A percentile compares a stretch with the other conserved stretches of the same genome.
phyloP scores from a whole-genome alignment of 2,888 invertebrate genomes.

The Chaitophorus viminalis region DNA sequence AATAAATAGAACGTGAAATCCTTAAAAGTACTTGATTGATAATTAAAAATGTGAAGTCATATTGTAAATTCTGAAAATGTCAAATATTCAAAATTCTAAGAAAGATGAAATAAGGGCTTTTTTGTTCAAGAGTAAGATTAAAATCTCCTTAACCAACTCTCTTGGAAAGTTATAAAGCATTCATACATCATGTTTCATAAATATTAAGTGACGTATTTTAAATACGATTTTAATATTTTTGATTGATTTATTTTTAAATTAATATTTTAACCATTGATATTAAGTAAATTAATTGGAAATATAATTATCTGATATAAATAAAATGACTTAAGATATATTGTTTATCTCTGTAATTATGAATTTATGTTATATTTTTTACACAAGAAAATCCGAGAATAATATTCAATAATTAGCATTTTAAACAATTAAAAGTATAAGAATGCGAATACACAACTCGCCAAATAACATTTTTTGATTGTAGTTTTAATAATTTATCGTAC shows the following conservation, averaged over 20 bases:
- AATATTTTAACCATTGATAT: neutral
- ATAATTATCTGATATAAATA: neutral
- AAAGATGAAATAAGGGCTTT: neutral
- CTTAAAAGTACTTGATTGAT: neutral
- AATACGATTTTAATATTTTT: neutral
- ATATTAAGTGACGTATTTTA: neutral
- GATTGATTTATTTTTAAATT: neutral
- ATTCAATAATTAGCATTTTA: neutral
- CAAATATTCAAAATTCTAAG: slow-evolving; percentile 4
- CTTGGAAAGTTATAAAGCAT: neutral
- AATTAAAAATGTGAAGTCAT: neutral
- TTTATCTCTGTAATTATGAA: neutral
- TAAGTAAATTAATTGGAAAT: too few species aligned
- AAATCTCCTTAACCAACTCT: neutral
- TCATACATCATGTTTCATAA: neutral
- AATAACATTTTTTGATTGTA: neutral
- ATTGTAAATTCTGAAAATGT: neutral
- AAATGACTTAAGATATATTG: neutral
- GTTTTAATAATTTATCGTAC: neutral
- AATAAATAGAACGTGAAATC: neutral
- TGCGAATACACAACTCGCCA: neutral
- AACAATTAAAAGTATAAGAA: neutral
- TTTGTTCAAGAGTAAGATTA: neutral
- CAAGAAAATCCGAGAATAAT: neutral
- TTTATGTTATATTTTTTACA: neutral